These are phyloP conservation scores for Cyanistes caeruleus DNA, from an alignment of 2,113 vertebrate genomes.

Conservation along the genomic window DNA sequence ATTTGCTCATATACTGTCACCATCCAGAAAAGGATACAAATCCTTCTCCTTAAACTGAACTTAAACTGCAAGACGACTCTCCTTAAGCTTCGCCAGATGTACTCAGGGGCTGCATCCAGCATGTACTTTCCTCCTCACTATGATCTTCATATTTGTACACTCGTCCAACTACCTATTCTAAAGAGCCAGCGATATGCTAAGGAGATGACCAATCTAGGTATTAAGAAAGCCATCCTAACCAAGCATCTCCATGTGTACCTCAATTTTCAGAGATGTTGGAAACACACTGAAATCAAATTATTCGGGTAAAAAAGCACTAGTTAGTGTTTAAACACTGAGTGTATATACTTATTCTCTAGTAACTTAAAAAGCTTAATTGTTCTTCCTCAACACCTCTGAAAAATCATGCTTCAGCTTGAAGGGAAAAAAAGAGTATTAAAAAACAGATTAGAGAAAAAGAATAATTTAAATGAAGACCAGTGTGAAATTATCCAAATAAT, in stretches of 20 bases:
- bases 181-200: not conserved
- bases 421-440: not conserved
- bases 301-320: not conserved
- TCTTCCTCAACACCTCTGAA: not conserved
- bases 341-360: not conserved
- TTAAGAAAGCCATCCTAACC: not conserved
- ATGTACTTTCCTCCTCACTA: not conserved
- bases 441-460: not conserved
- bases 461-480: not conserved
- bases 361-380: not conserved
- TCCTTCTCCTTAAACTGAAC: not conserved
- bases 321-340: not conserved
- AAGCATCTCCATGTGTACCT: not conserved
- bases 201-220: rapidly evolving
- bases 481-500: not conserved
- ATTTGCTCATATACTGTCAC: not conserved
- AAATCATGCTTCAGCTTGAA: not conserved
- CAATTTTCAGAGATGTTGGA: not conserved
- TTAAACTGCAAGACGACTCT: not conserved
- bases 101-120: not conserved
- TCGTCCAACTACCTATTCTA: not conserved
- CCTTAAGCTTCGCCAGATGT: not conserved
- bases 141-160: not conserved
- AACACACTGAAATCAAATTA: not conserved
- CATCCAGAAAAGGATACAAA: not conserved